Evolutionary conservation across 2,113 vertebrate species (phyloP).

Genomic region (Trematomus loennbergii): DNA sequence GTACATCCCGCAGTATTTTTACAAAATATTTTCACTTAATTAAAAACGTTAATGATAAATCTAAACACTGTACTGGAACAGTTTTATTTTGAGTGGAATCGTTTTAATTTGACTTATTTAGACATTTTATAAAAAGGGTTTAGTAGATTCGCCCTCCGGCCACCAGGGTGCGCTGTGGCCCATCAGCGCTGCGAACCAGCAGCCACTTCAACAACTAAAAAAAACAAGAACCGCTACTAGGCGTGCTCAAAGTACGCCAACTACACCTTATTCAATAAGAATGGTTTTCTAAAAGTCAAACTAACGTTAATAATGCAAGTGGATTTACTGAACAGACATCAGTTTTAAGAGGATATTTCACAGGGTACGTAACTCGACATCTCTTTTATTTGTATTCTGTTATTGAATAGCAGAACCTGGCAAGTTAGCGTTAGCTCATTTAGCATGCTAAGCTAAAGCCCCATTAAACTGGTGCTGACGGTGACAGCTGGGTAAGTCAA

Average conservation of each 20-base stretch:
- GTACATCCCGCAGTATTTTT: neutral
- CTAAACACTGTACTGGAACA: too few species aligned
- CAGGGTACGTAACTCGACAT: slow-evolving; percentile 69
- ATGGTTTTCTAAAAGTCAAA: slow-evolving; percentile 60
- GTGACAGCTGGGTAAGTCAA: slow-evolving; percentile 71
- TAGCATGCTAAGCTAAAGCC: slow-evolving; percentile 64
- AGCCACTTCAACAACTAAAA: neutral
- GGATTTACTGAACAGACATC: slow-evolving; percentile 49
- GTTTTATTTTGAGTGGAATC: too few species aligned
- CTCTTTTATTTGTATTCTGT: slow-evolving; percentile 4
- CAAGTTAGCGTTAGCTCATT: slow-evolving; percentile 44
- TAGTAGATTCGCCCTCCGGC: neutral
- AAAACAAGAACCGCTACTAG: slow-evolving; percentile 52
- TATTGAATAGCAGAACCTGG: neutral
- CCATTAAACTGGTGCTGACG: slow-evolving; percentile 39
- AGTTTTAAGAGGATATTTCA: slow-evolving; percentile 69
- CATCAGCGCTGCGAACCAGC: accelerated
- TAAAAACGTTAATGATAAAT: too few species aligned
- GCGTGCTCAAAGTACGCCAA: slow-evolving; percentile 81
- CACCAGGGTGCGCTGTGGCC: slow-evolving; percentile 18
- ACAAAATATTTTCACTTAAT: neutral
- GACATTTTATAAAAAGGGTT: neutral
- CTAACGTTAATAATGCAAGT: slow-evolving; percentile 78
- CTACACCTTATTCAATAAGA: slow-evolving; percentile 49
- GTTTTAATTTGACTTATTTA: neutral